Evolutionary conservation across 1,140 invertebrate genomes (phyloP), one percentile per base, ranked within the genome.

Genomic region (Phocides pigmalion): DNA sequence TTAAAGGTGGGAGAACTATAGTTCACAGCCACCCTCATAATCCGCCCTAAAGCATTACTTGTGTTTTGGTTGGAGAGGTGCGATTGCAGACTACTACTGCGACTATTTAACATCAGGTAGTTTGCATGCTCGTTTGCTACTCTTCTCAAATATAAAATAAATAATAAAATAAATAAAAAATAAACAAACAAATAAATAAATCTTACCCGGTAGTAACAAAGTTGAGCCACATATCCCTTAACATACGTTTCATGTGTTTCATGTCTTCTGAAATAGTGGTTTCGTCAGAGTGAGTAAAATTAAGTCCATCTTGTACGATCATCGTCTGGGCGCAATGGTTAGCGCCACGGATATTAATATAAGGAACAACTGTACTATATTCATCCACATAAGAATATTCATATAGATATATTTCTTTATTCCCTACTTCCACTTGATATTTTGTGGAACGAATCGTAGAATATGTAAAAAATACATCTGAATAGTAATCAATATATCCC

Each of bases 391-490:
- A 82, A 6, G 65, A 44, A 49, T 78, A 84, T 49, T 78, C 75
- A 42, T 81, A 84, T 19, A 84, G 53, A 62, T 76, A 81, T 66
- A 81, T 64, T 42, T 66, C 42, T 17, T 79, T 54, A 35, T 76
- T 54, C 25, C 77, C 76, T 9, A 72, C 64, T 17, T 71, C 58
- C 2, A 66, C 46, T n/a, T 77, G 77, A 15, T 76, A 20, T 16
- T 64, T 69, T 1, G 71, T 59, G 3, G 79, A 68, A 16, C 71
- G 65, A 5, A 82, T 19, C 2, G 49, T 70, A 0, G 75, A 37
- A 65, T 68, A 77, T 1, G 62, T 20, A 64, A 84, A 76, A 6
- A 72, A 20, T 2, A 76, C 41, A 54, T 84, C 81, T 16, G 72
- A 62, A 32, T 74, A 72, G 42, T 64, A 81, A 50, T 78, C 59